Base-by-base conservation (phyloP, 1,140 invertebrate genomes). In the Chironomus tepperi region DNA sequence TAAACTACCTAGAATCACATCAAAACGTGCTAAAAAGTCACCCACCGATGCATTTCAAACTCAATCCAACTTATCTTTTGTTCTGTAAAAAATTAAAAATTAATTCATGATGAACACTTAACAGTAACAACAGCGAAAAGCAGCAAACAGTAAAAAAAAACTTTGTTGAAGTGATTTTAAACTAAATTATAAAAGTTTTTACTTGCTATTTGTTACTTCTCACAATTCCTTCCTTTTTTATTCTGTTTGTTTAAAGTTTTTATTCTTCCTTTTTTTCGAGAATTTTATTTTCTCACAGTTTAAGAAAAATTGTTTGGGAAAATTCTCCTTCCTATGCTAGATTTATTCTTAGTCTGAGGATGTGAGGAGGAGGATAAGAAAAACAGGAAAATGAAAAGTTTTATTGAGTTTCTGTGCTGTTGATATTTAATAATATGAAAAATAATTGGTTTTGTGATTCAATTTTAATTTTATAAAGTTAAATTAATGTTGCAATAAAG, bases 121-220 rank as follows among this genome's bases (percentile, higher is more conserved):
- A 9, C 15, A 74, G 9, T 47, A 15, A 74, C 15, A 57, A 19
- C 21, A 19, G 21, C 57, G 16, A 19, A n/a, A 19, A 74, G 16
- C 15, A 34, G 12, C 3, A 74, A 65, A n/a, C 12, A 15, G 43
- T 47, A 21, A 70, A n/a, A n/a, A n/a, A n/a, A n/a, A 70, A 70
- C 65, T 70, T 70, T 70, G 5, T 70, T 70, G 19, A 70, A 70
- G 65, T 70, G 65, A 70, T 70, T 70, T 70, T 70, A 70, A 70
- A 70, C 65, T 70, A 70, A 70, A 70, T 70, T 70, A 70, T 70
- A 70, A 70, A 70, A 70, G 18, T 8, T 70, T 70, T 21, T n/a
- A n/a, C 18, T 70, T 16, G 8, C 47, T n/a, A 12, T 57, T n/a
- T 12, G 12, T 57, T 12, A 15, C 47, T 57, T 12, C 15, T 57